Percentiles rank a stretch among this genome's conserved stretches.
Conservation (phyloP, 2,888 invertebrate species). For the Timema cristinae region DNA sequence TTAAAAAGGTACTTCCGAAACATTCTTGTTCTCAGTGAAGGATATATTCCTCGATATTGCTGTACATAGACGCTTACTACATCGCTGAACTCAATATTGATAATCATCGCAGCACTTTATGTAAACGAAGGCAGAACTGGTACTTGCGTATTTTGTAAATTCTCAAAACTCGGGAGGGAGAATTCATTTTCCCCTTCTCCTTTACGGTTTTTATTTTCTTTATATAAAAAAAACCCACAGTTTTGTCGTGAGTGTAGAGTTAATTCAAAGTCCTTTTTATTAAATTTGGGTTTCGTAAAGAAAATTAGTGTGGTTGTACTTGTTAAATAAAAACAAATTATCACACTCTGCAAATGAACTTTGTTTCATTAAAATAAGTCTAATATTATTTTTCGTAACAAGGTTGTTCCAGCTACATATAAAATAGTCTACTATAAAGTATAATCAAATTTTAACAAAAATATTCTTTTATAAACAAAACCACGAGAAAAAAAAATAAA, state of each 20-base stretch:
- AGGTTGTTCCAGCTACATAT: constrained; percentile 21
- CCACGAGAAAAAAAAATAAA: constrained; percentile 4
- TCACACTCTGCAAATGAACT: constrained; percentile 24
- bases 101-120: no score
- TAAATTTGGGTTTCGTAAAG: constrained; percentile 27
- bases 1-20: no score
- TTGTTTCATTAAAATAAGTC: constrained; percentile 29
- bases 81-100: no score
- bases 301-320: constrained; percentile 28
- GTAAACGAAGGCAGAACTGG: no score
- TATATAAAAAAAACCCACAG: no score
- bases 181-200: no score
- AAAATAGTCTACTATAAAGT: constrained; percentile 20
- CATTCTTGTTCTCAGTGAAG: no score
- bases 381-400: constrained; percentile 21
- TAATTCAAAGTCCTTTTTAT: constrained; percentile 23
- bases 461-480: constrained; percentile 4
- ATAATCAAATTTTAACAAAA: constrained; percentile 22
- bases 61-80: no score
- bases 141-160: no score
- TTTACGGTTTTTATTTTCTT: no score
- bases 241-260: constrained; percentile 6
- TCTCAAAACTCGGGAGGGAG: no score
- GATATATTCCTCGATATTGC: no score
- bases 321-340: constrained; percentile 28